A percentile compares a stretch with the other conserved stretches of the same genome.
phyloP scores from a whole-genome alignment of 1,140 invertebrate species.

The Calosoma granatense region DNA sequence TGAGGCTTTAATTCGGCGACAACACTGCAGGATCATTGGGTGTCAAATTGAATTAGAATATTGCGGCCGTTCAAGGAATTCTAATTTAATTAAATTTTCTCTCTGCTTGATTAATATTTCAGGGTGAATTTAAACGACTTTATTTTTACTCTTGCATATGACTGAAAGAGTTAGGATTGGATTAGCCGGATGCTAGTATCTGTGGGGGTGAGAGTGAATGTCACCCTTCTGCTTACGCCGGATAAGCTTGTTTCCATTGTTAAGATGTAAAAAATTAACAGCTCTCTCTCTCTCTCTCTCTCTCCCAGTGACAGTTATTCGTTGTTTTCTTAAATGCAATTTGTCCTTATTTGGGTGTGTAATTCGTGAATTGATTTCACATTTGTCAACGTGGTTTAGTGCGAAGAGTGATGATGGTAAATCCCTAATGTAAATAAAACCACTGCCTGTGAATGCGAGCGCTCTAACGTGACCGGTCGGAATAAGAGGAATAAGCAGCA shows the following conservation, averaged over 20 bases:
- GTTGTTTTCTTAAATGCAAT: neutral
- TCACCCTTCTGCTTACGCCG: too few species aligned
- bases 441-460: neutral
- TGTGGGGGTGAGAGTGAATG: too few species aligned
- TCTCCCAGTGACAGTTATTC: too few species aligned
- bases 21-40: neutral
- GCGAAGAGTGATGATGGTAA: neutral
- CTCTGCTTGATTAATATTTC: neutral
- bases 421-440: conserved; percentile 4
- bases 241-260: neutral
- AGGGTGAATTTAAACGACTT: too few species aligned
- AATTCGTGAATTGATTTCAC: neutral
- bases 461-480: too few species aligned
- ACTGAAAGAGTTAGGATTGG: too few species aligned
- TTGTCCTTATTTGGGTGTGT: neutral
- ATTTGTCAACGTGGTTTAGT: neutral
- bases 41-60: neutral
- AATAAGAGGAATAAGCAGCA: too few species aligned
- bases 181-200: too few species aligned
- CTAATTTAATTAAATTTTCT: neutral
- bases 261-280: neutral
- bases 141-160: too few species aligned
- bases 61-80: neutral
- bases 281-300: too few species aligned
- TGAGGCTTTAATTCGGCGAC: neutral